Conservation (phyloP, 1,140 invertebrate genomes). For the Anthonomus grandis region DNA sequence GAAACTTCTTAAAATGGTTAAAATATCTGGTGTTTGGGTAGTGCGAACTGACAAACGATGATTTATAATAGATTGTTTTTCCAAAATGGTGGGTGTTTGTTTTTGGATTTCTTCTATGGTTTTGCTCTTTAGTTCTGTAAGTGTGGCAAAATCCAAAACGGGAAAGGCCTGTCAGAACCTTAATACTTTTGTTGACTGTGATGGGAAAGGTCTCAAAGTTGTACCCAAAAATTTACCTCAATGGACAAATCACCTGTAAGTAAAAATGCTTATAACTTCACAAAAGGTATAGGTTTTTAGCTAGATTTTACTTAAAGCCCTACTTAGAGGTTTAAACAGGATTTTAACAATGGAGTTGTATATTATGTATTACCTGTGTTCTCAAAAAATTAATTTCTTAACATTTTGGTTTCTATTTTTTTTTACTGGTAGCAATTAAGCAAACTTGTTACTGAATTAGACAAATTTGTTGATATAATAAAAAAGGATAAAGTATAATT, state of each 20-base stretch:
- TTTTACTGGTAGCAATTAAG: no score
- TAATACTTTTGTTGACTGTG: slow-evolving; percentile 58
- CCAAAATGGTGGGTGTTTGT: slow-evolving; percentile 48
- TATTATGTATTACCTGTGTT: slow-evolving; percentile 16
- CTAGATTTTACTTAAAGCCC: no score
- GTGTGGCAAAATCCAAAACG: slow-evolving; percentile 51
- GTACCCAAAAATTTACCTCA: slow-evolving; percentile 56
- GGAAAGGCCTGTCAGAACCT: slow-evolving; percentile 59
- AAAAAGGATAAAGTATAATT: no score
- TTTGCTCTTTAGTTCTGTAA: slow-evolving; percentile 33
- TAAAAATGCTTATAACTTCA: slow-evolving; percentile 33
- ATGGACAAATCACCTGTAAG: slow-evolving; percentile 61
- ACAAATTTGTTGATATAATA: no score
- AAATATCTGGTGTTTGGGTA: slow-evolving; percentile 2
- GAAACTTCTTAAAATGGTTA: slow-evolving; percentile 13
- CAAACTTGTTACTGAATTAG: no score
- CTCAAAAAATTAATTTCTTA: no score
- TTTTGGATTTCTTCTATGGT: slow-evolving; percentile 42
- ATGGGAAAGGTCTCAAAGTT: slow-evolving; percentile 55
- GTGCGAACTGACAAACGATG: slow-evolving; percentile 35
- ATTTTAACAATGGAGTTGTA: no score
- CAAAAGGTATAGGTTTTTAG: no score
- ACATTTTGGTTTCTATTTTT: no score
- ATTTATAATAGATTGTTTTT: slow-evolving; percentile 41
- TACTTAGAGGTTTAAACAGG: slow-evolving; percentile 33